Conservation (phyloP, 1,140 invertebrate species). For the Ostrea denselamellosa region DNA sequence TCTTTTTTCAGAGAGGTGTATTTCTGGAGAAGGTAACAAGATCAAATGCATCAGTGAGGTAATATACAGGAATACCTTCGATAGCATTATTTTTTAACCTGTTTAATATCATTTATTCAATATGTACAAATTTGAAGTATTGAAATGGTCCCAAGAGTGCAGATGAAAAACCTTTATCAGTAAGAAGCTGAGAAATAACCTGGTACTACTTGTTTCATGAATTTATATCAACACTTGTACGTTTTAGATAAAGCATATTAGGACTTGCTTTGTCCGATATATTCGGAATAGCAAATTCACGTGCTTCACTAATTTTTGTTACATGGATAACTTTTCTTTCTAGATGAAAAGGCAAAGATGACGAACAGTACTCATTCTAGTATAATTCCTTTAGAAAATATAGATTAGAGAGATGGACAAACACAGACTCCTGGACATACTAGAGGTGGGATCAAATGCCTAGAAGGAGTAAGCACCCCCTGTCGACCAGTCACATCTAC, state of each 20-base stretch:
- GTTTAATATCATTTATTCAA: slow-evolving; percentile 15
- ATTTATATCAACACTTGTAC: slow-evolving; percentile 33
- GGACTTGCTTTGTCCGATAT: slow-evolving; percentile 21
- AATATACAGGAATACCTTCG: background rate
- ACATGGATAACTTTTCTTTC: slow-evolving; percentile 47
- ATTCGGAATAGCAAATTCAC: slow-evolving; percentile 40
- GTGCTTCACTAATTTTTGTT: slow-evolving; percentile 33
- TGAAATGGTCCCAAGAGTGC: slow-evolving; percentile 39
- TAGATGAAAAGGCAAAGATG: background rate
- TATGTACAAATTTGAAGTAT: slow-evolving; percentile 36
- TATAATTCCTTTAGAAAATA: slow-evolving; percentile 26
- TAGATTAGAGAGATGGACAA: slow-evolving; percentile 41
- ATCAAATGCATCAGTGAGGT: background rate
- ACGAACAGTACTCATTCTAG: slow-evolving; percentile 42
- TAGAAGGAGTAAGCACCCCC: too few relatives aligned
- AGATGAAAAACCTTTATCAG: background rate
- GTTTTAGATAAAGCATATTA: slow-evolving; percentile 21
- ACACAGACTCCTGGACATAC: slow-evolving; percentile 3
- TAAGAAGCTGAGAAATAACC: background rate
- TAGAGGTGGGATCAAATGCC: slow-evolving; percentile 44
- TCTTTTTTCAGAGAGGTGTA: background rate
- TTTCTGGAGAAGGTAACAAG: slow-evolving; percentile 2
- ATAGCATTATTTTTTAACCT: background rate
- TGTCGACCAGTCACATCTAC: too few relatives aligned
- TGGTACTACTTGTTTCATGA: background rate